These are phyloP conservation scores for Drosophila athabasca DNA, from an alignment of 1,140 invertebrate species.

Conservation along the genomic window DNA sequence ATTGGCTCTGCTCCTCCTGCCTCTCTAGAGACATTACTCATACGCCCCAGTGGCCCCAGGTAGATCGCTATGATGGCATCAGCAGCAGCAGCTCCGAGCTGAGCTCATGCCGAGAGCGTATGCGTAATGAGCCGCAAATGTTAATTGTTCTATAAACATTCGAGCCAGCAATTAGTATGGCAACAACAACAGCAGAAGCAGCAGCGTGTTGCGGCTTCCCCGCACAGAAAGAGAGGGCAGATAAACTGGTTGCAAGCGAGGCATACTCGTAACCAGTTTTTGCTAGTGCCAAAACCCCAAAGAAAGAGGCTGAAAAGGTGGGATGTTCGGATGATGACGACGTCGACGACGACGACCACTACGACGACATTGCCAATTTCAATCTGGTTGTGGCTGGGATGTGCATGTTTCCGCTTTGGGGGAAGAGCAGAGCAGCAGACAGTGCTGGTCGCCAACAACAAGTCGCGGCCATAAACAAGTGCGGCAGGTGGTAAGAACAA, in stretches of 20 bases:
- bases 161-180: constrained; percentile 48
- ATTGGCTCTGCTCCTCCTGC: constrained; percentile 5
- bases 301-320: constrained; percentile 21
- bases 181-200: constrained; percentile 21
- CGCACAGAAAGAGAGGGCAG: constrained; percentile 13
- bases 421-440: constrained; percentile 5
- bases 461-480: constrained; percentile 57
- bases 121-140: constrained; percentile 61
- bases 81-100: constrained; percentile 12
- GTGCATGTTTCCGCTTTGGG: constrained; percentile 53
- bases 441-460: constrained; percentile 54
- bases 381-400: constrained; percentile 44
- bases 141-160: constrained; percentile 66
- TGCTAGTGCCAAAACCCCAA: constrained; percentile 12
- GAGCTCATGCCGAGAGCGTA: constrained; percentile 50
- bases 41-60: constrained; percentile 34
- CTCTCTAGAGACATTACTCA: constrained; percentile 41
- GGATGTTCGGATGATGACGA: too few relatives aligned
- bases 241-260: constrained; percentile 44
- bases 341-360: not conserved
- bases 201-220: constrained; percentile 40
- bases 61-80: constrained; percentile 33
- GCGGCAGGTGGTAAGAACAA: constrained; percentile 57
- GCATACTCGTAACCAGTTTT: constrained; percentile 53
- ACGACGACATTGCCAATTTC: constrained; percentile 60